Percentiles rank a stretch among this genome's conserved stretches.
phyloP scores from a whole-genome alignment of 1,140 invertebrate species.

The Lepidostoma basale region DNA sequence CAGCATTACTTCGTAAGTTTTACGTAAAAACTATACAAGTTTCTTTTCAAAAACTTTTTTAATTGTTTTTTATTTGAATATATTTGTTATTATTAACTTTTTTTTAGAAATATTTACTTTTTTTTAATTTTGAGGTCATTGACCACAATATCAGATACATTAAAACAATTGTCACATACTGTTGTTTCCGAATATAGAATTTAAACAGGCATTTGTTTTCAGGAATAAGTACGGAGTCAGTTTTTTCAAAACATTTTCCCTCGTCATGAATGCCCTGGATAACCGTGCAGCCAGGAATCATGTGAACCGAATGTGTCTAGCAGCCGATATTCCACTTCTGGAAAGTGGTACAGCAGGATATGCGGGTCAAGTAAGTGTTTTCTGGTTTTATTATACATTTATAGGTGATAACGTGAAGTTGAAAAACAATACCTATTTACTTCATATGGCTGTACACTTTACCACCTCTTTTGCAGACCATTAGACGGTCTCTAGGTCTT shows the following conservation, averaged over 20 bases:
- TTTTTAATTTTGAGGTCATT: constrained; percentile 25
- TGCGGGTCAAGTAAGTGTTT: constrained; percentile 76
- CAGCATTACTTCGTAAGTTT: constrained; percentile 85
- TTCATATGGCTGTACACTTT: too few relatives aligned
- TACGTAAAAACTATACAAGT: constrained; percentile 15
- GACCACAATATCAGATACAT: too few relatives aligned
- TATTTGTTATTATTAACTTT: neutral
- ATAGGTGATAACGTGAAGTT: too few relatives aligned
- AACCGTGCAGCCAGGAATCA: constrained; percentile 96
- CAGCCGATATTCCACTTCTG: constrained; percentile 90
- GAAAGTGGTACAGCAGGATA: constrained; percentile 98
- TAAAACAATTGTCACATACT: too few relatives aligned
- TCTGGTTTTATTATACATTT: too few relatives aligned
- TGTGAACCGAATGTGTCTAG: constrained; percentile 98
- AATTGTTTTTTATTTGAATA: too few relatives aligned
- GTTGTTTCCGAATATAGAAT: too few relatives aligned
- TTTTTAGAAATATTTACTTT: constrained; percentile 28
- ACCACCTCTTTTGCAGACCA: too few relatives aligned
- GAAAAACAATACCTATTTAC: too few relatives aligned
- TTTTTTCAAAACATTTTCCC: constrained; percentile 90
- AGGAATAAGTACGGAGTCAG: constrained; percentile 88
- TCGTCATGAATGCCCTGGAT: constrained; percentile 97
- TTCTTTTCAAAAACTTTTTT: neutral
- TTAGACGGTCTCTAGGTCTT: too few relatives aligned
- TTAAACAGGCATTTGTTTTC: constrained; percentile 50